Evolutionary conservation across 2,797 vertebrate species (phyloP).

Genomic region (Megaceryle alcyon): DNA sequence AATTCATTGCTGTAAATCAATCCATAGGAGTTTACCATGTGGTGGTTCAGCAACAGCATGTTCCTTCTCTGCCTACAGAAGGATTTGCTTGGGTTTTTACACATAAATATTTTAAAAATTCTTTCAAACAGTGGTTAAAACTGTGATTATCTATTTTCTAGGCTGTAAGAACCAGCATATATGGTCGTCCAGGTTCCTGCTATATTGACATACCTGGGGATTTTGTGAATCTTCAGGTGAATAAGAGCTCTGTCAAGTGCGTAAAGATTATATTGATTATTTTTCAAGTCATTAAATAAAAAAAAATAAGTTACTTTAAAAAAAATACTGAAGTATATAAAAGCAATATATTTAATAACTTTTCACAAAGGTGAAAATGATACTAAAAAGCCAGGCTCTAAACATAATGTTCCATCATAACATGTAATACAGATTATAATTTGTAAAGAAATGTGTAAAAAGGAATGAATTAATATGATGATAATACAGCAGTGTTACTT

Average conservation of each 20-base stretch:
- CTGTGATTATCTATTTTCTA: conserved; percentile 49
- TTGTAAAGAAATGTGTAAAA: background rate
- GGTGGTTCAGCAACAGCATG: background rate
- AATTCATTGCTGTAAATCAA: background rate
- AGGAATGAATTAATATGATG: background rate
- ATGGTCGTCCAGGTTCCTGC: conserved; percentile 93
- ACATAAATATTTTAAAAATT: background rate
- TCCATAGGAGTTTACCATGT: background rate
- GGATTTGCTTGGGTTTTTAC: background rate
- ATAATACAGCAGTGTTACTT: background rate
- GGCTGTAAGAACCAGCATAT: conserved; percentile 93
- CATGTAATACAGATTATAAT: background rate
- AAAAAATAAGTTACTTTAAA: background rate
- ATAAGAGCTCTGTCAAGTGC: conserved; percentile 86
- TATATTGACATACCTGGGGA: conserved; percentile 96
- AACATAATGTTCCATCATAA: background rate
- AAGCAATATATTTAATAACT: background rate
- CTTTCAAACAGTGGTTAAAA: background rate
- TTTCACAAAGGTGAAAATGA: background rate
- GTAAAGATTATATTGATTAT: conserved; percentile 27
- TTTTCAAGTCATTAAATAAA: background rate
- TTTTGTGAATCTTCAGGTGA: conserved; percentile 88
- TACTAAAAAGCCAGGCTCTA: background rate
- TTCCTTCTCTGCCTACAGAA: background rate
- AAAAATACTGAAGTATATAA: background rate